Evolutionary conservation across 2,888 invertebrate genomes (phyloP), one percentile per base, ranked within the genome.

Genomic region (Syrista parreyssii): DNA sequence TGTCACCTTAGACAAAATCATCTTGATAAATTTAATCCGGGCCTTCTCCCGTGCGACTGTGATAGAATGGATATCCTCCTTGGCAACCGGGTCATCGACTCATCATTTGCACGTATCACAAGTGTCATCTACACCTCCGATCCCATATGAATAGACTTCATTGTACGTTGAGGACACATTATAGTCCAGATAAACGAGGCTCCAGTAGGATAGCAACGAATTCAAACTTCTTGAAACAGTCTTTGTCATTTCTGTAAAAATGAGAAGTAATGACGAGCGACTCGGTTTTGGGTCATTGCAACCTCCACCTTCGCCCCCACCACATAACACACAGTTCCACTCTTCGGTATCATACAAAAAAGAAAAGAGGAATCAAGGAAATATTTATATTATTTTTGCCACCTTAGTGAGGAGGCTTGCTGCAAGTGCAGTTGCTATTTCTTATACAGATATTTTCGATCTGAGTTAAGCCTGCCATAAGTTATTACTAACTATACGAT

Each of bases 401-500:
- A 23, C 9, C 55, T 23, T 15, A 23, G 23, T 0, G 23, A 55
- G 55, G 55, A 23, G 23, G 9, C 9, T 55, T 6, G 9, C 23
- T 55, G 55, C 23, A 9, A 55, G 9, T 55, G 55, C 55, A 55
- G 55, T 9, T 55, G 2, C 23, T 23, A 9, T 55, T 55, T 55
- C 55, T 55, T 55, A 23, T 2, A 55, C 9, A 55, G 55, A 55
- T 6, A 9, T 23, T 55, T 55, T 55, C 55, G 55, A 55, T 55
- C 55, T 23, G 55, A 55, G 15, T 9, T 55, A 55, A 55, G 55
- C 55, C 55, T 55, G 55, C 55, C 23, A 55, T 23, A 9, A 23
- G 55, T 9, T 55, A 23, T 55, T 83, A 81, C 72, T 78, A 83
- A 83, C 80, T 81, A 82, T 82, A 78, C 83, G 84, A 81, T 88